Percentiles rank a stretch among this genome's conserved stretches.
Evolutionary conservation across 2,797 vertebrate species (phyloP).

Genomic region (Macropus fuliginosus): DNA sequence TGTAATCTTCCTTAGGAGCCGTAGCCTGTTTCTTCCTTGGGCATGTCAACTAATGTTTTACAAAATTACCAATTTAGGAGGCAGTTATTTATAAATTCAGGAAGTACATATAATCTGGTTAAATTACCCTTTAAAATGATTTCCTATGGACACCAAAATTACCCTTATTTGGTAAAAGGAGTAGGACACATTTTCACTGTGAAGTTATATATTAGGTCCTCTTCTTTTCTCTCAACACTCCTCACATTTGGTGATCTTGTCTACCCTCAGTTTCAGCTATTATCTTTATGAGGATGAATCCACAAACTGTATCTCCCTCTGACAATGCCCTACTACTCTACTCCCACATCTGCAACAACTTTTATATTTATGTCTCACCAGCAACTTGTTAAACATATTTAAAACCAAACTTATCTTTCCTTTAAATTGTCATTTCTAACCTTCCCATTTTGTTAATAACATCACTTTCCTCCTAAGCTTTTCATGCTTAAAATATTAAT

Average conservation of each 20-base stretch:
- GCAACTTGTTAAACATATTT: neutral
- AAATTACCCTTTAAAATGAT: neutral
- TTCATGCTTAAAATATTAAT: neutral
- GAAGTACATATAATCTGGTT: neutral
- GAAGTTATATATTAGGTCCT: neutral
- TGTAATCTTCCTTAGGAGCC: neutral
- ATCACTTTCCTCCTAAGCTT: neutral
- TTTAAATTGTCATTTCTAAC: neutral
- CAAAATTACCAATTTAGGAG: neutral
- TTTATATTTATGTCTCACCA: neutral
- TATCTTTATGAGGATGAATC: neutral
- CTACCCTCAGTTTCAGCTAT: neutral
- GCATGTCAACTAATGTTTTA: neutral
- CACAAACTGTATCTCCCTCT: neutral
- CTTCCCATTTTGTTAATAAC: neutral
- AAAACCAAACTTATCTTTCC: neutral
- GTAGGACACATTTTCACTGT: neutral
- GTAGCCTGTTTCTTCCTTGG: neutral
- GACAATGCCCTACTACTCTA: neutral
- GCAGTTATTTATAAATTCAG: neutral
- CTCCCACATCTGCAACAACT: neutral
- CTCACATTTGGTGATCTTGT: neutral
- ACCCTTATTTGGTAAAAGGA: neutral
- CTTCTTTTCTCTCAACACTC: neutral
- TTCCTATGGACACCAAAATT: neutral